phyloP scores from a whole-genome alignment of 1,140 invertebrate species.

The Paraescarpia echinospica region DNA sequence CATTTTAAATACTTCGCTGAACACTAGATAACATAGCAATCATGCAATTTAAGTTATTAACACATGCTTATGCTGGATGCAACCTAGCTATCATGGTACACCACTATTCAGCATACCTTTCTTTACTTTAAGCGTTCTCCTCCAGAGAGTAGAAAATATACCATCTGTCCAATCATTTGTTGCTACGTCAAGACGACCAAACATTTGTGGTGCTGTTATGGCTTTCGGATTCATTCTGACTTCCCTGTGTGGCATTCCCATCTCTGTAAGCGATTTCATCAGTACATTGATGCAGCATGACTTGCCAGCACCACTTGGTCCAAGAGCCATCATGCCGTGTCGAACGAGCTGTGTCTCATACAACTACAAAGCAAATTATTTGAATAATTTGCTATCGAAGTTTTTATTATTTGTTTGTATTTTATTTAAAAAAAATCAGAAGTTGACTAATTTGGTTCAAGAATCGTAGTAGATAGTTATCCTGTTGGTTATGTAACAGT shows the following conservation, averaged over 20 bases:
- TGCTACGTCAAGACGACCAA: constrained; percentile 90
- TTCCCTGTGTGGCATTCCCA: constrained; percentile 83
- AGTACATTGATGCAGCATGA: constrained; percentile 90
- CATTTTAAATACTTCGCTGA: neutral
- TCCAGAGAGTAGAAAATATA: constrained; percentile 94
- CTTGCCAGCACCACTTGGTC: constrained; percentile 92
- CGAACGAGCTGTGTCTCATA: constrained; percentile 94
- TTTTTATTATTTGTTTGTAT: neutral
- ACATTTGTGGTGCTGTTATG: constrained; percentile 96
- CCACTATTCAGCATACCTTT: constrained; percentile 61
- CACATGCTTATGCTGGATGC: no score
- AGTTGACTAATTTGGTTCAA: neutral
- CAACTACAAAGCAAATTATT: constrained; percentile 49
- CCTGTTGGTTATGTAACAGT: no score
- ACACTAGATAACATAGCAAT: no score
- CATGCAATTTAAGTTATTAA: no score
- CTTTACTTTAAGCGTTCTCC: constrained; percentile 88
- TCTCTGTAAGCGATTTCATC: constrained; percentile 88
- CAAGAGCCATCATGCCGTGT: constrained; percentile 94
- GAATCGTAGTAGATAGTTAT: no score
- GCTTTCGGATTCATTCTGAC: constrained; percentile 99
- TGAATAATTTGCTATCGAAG: neutral
- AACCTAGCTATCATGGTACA: neutral
- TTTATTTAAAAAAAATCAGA: neutral
- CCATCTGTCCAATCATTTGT: constrained; percentile 99